Evolutionary conservation across 2,888 invertebrate genomes (phyloP).

Genomic region (Leptogaster cylindrica): DNA sequence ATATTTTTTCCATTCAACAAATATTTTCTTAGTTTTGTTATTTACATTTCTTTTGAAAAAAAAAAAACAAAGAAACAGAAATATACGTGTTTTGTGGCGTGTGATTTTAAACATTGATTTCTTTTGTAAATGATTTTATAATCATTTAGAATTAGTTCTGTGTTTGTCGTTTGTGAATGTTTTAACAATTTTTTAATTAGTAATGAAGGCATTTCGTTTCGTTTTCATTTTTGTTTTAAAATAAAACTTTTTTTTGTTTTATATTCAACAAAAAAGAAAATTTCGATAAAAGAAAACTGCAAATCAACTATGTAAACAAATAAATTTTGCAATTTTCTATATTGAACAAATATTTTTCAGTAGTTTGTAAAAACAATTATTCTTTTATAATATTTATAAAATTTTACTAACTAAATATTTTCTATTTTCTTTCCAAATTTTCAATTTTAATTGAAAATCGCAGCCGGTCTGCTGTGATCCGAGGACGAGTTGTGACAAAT

Average conservation of each 20-base stretch:
- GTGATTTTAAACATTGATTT: constrained; percentile 6
- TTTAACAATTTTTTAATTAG: constrained; percentile 16
- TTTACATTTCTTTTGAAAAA: background rate
- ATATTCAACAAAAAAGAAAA: constrained; percentile 6
- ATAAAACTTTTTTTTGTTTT: background rate
- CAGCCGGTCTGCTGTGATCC: constrained; percentile 96
- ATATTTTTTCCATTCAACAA: background rate
- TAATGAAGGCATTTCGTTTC: constrained; percentile 59
- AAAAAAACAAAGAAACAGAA: background rate
- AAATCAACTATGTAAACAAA: constrained; percentile 1
- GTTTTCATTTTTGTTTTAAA: constrained; percentile 43
- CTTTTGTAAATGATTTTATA: background rate
- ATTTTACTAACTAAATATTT: background rate
- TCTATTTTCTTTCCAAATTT: constrained; percentile 46
- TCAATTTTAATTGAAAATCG: constrained; percentile 34
- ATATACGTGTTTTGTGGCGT: constrained; percentile 30
- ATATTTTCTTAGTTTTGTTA: background rate
- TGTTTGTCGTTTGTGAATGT: constrained; percentile 52
- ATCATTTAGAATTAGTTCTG: constrained; percentile 20
- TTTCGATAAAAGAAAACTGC: constrained; percentile 3
- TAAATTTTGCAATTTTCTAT: constrained; percentile 10
- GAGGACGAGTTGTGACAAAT: constrained; percentile 90
- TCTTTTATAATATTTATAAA: background rate
- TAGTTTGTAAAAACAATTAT: background rate
- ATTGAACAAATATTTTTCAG: constrained; percentile 1